These are phyloP conservation scores for Antidorcas marsupialis DNA, from an alignment of 2,113 vertebrate genomes.

Conservation along the genomic window DNA sequence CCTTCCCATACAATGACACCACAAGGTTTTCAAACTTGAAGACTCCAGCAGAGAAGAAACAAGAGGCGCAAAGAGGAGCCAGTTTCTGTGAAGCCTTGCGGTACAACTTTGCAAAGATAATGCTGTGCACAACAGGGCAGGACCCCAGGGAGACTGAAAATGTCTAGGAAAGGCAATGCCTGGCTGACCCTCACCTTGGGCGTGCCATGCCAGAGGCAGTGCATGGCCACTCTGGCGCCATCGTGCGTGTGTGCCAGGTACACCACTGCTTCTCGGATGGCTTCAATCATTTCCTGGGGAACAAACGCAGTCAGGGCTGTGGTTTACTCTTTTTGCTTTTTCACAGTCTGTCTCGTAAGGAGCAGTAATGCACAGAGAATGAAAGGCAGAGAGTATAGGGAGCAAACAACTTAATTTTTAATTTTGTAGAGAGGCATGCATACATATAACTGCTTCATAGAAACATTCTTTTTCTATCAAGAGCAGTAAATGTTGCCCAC, in stretches of 20 bases:
- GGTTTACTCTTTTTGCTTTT: background rate
- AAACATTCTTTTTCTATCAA: background rate
- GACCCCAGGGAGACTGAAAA: background rate
- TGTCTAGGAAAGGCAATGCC: background rate
- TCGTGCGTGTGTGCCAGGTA: constrained; percentile 97
- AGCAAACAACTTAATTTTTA: background rate
- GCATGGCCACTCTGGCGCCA: constrained; percentile 94
- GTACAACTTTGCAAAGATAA: background rate
- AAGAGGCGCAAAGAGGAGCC: background rate
- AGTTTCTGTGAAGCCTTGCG: background rate
- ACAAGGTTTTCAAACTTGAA: background rate
- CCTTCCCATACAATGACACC: background rate
- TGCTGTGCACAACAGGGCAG: background rate
- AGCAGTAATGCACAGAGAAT: background rate
- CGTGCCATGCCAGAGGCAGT: constrained; percentile 95
- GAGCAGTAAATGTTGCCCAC: background rate
- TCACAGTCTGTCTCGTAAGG: background rate
- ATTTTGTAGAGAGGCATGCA: background rate
- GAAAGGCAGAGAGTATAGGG: background rate
- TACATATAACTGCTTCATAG: background rate
- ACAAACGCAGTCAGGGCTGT: background rate
- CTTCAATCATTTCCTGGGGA: constrained; percentile 95
- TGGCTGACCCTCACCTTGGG: constrained; percentile 85
- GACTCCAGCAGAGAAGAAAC: background rate
- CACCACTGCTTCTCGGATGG: constrained; percentile 92